Conservation (phyloP, 2,113 vertebrate genomes). For the Dromaius novaehollandiae region DNA sequence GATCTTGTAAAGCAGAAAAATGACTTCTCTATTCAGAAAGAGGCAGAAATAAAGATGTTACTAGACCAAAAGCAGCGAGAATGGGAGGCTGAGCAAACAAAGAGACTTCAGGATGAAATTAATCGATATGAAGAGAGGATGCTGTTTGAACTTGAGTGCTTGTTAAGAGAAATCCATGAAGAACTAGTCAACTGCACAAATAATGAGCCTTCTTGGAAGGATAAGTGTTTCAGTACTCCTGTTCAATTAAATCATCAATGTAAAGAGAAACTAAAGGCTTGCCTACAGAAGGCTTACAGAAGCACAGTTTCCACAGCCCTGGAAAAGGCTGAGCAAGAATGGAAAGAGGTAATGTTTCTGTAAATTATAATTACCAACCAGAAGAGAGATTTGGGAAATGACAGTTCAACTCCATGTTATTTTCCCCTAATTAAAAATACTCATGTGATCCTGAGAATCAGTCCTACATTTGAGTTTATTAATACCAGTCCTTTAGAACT, state of each 20-base stretch:
- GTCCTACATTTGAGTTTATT: not conserved
- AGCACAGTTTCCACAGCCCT: slow-evolving; percentile 63
- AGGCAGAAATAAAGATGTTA: slow-evolving; percentile 79
- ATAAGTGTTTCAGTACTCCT: not conserved
- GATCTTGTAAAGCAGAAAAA: slow-evolving; percentile 81
- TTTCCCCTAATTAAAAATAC: not conserved
- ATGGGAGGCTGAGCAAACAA: slow-evolving; percentile 77
- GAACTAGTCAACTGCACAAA: slow-evolving; percentile 46
- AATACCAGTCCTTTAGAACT: not conserved
- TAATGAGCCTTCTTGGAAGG: slow-evolving; percentile 22
- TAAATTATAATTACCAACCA: not conserved
- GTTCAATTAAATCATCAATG: slow-evolving; percentile 23
- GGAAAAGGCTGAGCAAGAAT: slow-evolving; percentile 73
- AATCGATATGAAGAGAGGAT: slow-evolving; percentile 74
- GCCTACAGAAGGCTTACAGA: slow-evolving; percentile 76
- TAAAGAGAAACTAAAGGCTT: slow-evolving; percentile 73
- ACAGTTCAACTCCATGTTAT: not conserved
- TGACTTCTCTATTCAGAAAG: slow-evolving; percentile 81
- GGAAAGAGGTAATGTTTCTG: slow-evolving; percentile 80
- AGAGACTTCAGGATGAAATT: slow-evolving; percentile 71
- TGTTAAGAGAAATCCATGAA: slow-evolving; percentile 77
- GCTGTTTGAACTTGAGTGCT: slow-evolving; percentile 74
- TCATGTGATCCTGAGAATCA: not conserved
- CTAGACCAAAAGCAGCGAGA: slow-evolving; percentile 79
- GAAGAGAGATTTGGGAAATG: not conserved